Base-by-base conservation (phyloP, 2,113 vertebrate genomes). In the Orycteropus afer region DNA sequence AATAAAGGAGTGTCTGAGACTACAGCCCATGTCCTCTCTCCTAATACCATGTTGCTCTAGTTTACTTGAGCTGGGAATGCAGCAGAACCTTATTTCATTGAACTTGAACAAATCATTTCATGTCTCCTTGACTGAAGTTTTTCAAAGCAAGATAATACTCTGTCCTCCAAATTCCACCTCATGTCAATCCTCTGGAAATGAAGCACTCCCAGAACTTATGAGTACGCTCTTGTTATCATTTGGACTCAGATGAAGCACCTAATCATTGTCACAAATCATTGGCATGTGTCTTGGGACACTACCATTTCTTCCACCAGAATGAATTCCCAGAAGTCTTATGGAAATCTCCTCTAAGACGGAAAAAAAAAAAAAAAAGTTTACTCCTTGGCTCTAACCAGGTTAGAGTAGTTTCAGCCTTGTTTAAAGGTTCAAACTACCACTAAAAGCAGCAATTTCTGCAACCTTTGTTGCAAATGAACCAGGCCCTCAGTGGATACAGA, bases 21-120 rank as follows among this genome's bases (percentile, higher is more conserved):
- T 25, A 47, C 53, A 63, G 12, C 11, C n/a, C 11, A 53, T 25
- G 42, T 14, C 47, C 11, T 93, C 20, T 45, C 4, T 8, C 0
- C 9, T 11, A 3, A 1, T 5, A n/a, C 5, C 9, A 17, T 14
- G 6, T 13, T 63, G 4, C 3, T 22, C 29, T 71, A 17, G 2
- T 63, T 23, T 8, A 57, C 18, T 15, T 40, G 2, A 86, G 5
- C 27, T 57, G 18, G 12, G 18, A 78, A 86, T 65, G 69, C 51
- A 81, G 13, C 14, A 20, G 37, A 59, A 67, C 17, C 25, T 53
- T 49, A 12, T n/a, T 85, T 53, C 89, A 20, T 49, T 93, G 23
- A 78, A 61, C 53, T 42, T 81, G 6, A 73, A 37, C 32, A 82
- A 42, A 2, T 78, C 25, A 32, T 29, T 47, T 40, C 23, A 47